phyloP scores from a whole-genome alignment of 53 echinoderm and acorn worm species.

The Stichopus horrens region DNA sequence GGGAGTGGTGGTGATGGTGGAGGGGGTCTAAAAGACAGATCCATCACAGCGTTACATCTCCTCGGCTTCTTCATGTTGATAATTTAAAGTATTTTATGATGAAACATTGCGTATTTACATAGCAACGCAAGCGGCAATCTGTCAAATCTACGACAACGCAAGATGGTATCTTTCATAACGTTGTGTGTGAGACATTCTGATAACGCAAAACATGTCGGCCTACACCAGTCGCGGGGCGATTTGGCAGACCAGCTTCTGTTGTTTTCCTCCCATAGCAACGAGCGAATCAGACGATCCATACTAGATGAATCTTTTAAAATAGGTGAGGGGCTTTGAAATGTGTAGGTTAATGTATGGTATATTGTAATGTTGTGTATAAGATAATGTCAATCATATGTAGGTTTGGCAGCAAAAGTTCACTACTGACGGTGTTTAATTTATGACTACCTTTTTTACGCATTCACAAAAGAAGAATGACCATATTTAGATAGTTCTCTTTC shows the following conservation, averaged over 20 bases:
- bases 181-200: background rate
- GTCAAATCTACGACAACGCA: background rate
- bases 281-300: too few species aligned
- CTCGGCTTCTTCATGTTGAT: background rate
- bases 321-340: too few species aligned
- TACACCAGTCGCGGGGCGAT: background rate
- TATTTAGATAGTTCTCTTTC: too few species aligned
- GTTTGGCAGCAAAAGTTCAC: too few species aligned
- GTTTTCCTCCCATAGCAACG: too few species aligned
- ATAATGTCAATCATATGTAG: too few species aligned
- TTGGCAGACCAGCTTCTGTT: background rate
- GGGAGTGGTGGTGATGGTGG: background rate
- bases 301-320: too few species aligned
- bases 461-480: too few species aligned
- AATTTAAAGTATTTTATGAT: background rate
- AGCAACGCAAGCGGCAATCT: background rate
- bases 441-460: too few species aligned
- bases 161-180: background rate
- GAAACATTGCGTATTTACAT: conserved; percentile 18
- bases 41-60: background rate
- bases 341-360: too few species aligned
- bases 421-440: too few species aligned
- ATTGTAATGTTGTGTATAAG: too few species aligned
- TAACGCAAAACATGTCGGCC: background rate
- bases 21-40: background rate